phyloP scores from a whole-genome alignment of 1,140 invertebrate species.

The Bathynomus jamesi region DNA sequence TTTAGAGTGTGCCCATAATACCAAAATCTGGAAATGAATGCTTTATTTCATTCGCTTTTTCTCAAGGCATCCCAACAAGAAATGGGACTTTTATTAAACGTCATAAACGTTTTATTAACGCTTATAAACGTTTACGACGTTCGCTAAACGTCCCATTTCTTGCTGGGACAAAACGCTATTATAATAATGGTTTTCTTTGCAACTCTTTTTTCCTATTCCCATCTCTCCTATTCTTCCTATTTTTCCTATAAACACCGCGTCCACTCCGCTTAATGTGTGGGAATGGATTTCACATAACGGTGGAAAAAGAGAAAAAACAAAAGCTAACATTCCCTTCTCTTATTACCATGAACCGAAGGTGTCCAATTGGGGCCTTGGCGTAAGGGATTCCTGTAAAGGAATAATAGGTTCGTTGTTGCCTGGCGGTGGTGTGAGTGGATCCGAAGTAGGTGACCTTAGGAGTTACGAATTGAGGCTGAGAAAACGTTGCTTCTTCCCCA shows the following conservation, averaged over 20 bases:
- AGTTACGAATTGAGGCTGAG: constrained; percentile 21
- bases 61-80: too few species aligned
- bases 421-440: constrained; percentile 38
- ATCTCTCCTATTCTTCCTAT: constrained; percentile 3
- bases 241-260: background rate
- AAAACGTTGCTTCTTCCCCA: background rate
- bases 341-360: constrained; percentile 56
- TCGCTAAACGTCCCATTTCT: too few species aligned
- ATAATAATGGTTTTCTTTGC: background rate
- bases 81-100: background rate
- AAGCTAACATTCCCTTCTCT: background rate
- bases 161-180: background rate
- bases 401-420: constrained; percentile 41
- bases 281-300: background rate
- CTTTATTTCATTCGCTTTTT: too few species aligned
- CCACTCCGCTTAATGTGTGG: background rate
- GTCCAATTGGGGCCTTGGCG: constrained; percentile 55
- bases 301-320: too few species aligned
- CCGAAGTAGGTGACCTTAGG: constrained; percentile 22
- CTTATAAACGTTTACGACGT: too few species aligned
- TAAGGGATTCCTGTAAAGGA: constrained; percentile 58
- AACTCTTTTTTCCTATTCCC: constrained; percentile 2
- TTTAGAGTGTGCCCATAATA: too few species aligned
- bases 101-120: background rate
- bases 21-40: too few species aligned